Evolutionary conservation across 2,113 vertebrate genomes (phyloP).

Genomic region (Cathartes aura): DNA sequence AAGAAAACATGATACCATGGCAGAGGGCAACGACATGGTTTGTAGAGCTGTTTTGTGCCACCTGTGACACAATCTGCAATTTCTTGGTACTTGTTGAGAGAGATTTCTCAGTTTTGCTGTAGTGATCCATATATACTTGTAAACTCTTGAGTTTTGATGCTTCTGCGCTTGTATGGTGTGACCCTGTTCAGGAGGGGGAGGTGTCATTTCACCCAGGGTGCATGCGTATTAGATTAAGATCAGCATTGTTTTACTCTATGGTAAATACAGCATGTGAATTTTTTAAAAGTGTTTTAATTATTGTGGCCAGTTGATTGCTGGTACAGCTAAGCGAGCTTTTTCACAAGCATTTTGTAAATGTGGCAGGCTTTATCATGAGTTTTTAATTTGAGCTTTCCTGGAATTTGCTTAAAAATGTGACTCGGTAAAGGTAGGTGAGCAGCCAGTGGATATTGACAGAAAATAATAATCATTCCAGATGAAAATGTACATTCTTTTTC

Average conservation of each 20-base stretch:
- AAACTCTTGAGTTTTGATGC: background rate
- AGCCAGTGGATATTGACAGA: background rate
- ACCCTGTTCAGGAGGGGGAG: background rate
- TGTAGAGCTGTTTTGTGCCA: background rate
- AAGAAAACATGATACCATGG: accelerated
- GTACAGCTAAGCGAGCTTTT: background rate
- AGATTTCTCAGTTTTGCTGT: background rate
- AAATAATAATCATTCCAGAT: background rate
- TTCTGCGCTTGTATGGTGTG: background rate
- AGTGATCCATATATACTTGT: accelerated
- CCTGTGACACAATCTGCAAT: background rate
- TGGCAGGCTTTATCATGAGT: background rate
- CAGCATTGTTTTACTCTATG: constrained; percentile 2
- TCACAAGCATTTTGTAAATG: background rate
- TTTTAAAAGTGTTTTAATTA: background rate
- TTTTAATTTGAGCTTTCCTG: background rate
- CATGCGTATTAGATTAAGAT: background rate
- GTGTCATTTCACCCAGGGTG: background rate
- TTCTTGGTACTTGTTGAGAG: background rate
- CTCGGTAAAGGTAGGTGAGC: background rate
- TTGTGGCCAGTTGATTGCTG: background rate
- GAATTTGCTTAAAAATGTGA: background rate
- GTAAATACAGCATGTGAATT: constrained; percentile 5
- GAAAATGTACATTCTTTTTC: background rate
- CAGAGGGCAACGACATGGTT: accelerated